phyloP scores from a whole-genome alignment of 2,797 vertebrate species.

The Chrysocyon brachyurus region DNA sequence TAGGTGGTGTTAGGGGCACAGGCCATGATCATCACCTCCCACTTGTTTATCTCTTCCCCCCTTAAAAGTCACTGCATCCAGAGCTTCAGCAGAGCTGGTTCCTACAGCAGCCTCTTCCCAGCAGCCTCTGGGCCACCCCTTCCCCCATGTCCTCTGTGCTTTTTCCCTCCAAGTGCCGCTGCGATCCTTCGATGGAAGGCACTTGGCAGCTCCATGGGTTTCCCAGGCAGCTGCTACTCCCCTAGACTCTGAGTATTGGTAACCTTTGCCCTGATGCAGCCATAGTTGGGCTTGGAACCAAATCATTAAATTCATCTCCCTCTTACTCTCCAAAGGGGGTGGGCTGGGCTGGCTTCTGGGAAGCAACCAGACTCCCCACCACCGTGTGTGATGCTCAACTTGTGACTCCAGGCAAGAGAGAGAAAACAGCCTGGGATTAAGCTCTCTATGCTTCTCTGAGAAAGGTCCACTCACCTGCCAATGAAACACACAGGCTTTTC shows the following conservation, averaged over 20 bases:
- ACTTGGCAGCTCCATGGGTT: background rate
- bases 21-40: background rate
- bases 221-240: slow-evolving; percentile 18
- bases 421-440: background rate
- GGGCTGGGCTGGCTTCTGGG: background rate
- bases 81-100: background rate
- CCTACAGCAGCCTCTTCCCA: background rate
- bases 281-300: slow-evolving; percentile 49
- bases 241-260: background rate
- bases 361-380: background rate
- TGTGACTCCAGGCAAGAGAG: background rate
- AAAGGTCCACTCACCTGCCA: background rate
- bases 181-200: background rate
- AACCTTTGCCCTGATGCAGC: background rate
- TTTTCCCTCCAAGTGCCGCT: background rate
- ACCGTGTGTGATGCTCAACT: background rate
- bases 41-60: background rate
- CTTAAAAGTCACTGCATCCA: background rate
- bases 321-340: background rate
- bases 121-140: background rate
- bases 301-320: background rate
- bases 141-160: background rate
- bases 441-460: background rate
- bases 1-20: background rate
- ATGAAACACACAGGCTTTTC: background rate